These are phyloP conservation scores for Catostomus latipinnis DNA, from an alignment of 2,797 vertebrate genomes.

Conservation along the genomic window DNA sequence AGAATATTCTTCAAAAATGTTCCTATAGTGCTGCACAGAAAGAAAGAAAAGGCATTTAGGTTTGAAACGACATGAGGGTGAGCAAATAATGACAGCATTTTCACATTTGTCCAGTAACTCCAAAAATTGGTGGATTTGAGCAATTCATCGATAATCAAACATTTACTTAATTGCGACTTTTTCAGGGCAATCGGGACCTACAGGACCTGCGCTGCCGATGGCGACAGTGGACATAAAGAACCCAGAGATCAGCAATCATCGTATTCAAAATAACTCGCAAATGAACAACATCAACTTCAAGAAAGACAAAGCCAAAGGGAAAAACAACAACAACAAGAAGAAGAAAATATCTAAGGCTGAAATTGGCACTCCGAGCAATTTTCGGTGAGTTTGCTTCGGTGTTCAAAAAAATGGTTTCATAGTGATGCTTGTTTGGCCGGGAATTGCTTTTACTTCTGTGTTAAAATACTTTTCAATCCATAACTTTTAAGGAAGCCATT, in stretches of 20 bases:
- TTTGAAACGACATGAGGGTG: too few species aligned
- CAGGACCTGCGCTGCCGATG: constrained; percentile 92
- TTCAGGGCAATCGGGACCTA: constrained; percentile 38
- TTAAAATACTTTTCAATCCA: too few species aligned
- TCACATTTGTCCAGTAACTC: too few species aligned
- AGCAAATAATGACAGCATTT: too few species aligned
- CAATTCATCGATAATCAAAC: background rate
- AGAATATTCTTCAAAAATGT: too few species aligned
- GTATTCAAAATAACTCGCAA: constrained; percentile 86
- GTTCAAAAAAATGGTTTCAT: background rate
- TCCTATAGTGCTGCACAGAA: too few species aligned
- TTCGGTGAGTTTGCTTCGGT: constrained; percentile 83
- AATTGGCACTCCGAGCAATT: constrained; percentile 98
- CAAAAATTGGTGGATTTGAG: too few species aligned
- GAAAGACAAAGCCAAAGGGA: constrained; percentile 87
- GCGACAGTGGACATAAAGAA: constrained; percentile 98
- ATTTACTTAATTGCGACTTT: background rate
- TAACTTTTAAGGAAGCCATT: too few species aligned
- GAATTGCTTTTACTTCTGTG: background rate
- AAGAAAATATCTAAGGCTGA: constrained; percentile 96
- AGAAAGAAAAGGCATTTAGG: too few species aligned
- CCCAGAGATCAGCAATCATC: constrained; percentile 91
- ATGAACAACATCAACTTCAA: constrained; percentile 93
- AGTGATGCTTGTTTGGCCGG: background rate
- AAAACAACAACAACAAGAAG: constrained; percentile 86